phyloP scores from a whole-genome alignment of 64 coral and sea anemone species.

The Dendronephthya gigantea region DNA sequence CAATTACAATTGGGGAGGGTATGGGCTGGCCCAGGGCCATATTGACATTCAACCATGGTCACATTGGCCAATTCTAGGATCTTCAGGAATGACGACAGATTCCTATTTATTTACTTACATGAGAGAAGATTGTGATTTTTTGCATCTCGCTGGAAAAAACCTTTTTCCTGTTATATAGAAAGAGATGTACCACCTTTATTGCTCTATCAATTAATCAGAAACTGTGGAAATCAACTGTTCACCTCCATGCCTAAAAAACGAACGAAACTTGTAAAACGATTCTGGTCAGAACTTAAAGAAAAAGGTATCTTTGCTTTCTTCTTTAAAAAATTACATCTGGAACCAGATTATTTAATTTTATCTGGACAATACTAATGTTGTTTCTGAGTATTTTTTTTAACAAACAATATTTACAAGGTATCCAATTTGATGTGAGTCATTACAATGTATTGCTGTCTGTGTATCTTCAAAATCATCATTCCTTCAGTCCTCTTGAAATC shows the following conservation, averaged over 20 bases:
- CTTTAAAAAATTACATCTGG: neutral
- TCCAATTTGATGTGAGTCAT: conserved; percentile 12
- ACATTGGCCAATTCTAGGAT: no score
- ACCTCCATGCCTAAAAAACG: conserved; percentile 3
- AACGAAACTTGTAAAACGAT: neutral
- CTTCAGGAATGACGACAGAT: no score
- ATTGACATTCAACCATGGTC: no score
- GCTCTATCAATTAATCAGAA: conserved; percentile 13
- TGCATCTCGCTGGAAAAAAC: no score
- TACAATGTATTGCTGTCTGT: conserved; percentile 8
- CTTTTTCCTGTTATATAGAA: neutral
- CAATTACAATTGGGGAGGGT: no score
- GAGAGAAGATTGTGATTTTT: no score
- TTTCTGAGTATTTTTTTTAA: no score
- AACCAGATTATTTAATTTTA: no score
- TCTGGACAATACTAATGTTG: no score
- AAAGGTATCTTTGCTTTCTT: neutral
- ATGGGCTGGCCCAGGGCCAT: no score
- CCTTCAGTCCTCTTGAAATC: conserved; percentile 3
- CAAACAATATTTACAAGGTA: neutral
- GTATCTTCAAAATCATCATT: conserved; percentile 17
- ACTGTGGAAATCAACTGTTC: conserved; percentile 1
- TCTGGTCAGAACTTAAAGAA: neutral
- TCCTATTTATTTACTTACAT: no score
- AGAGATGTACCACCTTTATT: neutral